A percentile compares a stretch with the other conserved stretches of the same genome.
These are phyloP conservation scores for Trachops cirrhosus DNA, from an alignment of 2,797 vertebrate genomes.

Conservation along the genomic window DNA sequence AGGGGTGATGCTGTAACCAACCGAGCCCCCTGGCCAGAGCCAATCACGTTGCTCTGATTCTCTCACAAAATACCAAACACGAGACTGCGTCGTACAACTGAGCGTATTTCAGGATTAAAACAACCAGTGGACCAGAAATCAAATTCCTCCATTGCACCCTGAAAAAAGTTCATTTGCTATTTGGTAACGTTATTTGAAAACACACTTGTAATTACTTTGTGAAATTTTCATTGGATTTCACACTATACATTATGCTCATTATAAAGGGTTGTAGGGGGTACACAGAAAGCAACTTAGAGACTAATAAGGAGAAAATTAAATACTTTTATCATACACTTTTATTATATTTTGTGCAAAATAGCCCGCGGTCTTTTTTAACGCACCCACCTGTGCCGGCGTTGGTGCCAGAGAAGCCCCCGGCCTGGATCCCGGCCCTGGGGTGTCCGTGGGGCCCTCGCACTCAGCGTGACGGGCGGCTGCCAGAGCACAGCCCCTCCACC, in stretches of 20 bases:
- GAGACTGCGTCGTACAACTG: not conserved
- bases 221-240: conserved; percentile 25
- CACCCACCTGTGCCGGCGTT: not conserved
- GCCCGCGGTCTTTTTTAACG: conserved; percentile 8
- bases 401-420: not conserved
- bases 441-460: conserved; percentile 40
- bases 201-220: not conserved
- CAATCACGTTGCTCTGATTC: too few species aligned
- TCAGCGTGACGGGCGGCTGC: not conserved
- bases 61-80: not conserved
- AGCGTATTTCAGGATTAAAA: not conserved
- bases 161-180: not conserved
- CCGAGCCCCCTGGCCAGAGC: too few species aligned
- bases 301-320: conserved; percentile 31
- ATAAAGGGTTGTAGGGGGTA: not conserved
- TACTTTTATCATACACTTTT: not conserved
- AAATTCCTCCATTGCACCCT: not conserved
- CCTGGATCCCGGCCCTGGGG: conserved; percentile 38
- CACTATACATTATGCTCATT: not conserved
- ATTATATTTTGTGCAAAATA: conserved; percentile 13
- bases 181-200: not conserved
- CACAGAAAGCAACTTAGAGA: not conserved
- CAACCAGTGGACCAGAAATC: not conserved
- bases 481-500: not conserved
- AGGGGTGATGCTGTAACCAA: too few species aligned